These are phyloP conservation scores for Norana najaformis DNA, from an alignment of 2,888 invertebrate species.

Conservation along the genomic window DNA sequence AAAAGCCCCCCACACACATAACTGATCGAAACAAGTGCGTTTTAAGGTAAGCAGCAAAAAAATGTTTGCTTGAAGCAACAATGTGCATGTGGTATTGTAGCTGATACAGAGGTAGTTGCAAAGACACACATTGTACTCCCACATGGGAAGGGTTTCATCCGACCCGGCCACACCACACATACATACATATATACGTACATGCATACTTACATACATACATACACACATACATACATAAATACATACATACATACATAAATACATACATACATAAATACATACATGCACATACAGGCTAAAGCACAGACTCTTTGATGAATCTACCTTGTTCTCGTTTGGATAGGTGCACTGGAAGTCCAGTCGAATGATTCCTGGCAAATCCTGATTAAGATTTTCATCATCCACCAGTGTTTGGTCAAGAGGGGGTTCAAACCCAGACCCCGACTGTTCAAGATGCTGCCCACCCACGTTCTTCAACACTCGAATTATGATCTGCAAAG, in stretches of 20 bases:
- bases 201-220: neutral
- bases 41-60: no score
- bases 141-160: neutral
- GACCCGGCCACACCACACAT: neutral
- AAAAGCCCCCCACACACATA: no score
- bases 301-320: no score
- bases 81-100: neutral
- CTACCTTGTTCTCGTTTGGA: neutral
- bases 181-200: neutral
- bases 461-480: neutral
- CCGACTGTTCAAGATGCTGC: neutral
- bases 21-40: no score
- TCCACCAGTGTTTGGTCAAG: neutral
- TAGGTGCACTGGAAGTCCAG: constrained; percentile 15
- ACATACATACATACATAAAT: neutral
- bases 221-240: neutral
- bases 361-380: neutral
- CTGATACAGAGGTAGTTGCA: neutral
- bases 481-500: constrained; percentile 14
- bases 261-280: neutral
- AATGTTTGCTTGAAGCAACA: no score
- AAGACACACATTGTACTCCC: no score
- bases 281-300: no score
- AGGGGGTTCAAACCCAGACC: constrained; percentile 8
- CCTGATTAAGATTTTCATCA: neutral